Evolutionary conservation across 2,888 invertebrate genomes (phyloP).

Genomic region (Macrostomum cliftonense): DNA sequence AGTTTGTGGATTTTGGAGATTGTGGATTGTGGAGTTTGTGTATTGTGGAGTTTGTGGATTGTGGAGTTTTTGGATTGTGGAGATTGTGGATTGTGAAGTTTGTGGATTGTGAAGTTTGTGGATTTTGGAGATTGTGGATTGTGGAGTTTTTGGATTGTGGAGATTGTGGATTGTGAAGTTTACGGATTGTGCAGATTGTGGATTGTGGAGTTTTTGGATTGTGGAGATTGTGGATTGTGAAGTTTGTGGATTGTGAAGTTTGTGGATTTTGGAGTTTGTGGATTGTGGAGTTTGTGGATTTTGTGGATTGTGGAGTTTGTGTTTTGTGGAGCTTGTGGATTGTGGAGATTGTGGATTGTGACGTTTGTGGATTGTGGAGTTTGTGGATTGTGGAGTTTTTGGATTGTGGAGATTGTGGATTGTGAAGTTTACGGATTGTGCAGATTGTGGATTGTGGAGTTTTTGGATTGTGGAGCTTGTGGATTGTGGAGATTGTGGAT

Average conservation of each 20-base stretch:
- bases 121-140: background rate
- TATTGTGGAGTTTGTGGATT: background rate
- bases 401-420: background rate
- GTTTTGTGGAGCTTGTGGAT: no score
- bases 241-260: background rate
- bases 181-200: background rate
- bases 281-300: background rate
- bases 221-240: background rate
- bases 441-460: background rate
- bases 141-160: background rate
- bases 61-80: background rate
- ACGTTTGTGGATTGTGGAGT: background rate
- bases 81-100: no score
- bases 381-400: background rate
- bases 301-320: background rate
- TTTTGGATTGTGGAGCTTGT: no score
- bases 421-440: no score
- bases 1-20: background rate
- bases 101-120: no score
- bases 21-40: background rate
- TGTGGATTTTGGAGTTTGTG: background rate
- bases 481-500: background rate
- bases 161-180: background rate
- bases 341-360: background rate
- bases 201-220: no score